Evolutionary conservation across 2,797 vertebrate genomes (phyloP).

Genomic region (Phaenicophaeus curvirostris): DNA sequence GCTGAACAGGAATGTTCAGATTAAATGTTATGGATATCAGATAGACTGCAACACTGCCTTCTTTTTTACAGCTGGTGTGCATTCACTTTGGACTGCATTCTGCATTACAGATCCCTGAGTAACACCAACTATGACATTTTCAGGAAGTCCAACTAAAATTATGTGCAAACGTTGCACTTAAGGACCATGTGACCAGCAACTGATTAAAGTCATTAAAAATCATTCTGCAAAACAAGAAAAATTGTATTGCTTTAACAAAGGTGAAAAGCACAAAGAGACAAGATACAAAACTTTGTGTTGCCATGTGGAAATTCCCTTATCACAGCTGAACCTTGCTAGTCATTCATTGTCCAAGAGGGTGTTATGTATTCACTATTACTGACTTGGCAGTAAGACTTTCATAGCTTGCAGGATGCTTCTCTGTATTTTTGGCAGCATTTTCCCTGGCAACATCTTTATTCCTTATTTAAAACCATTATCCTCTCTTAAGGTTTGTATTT

Average conservation of each 20-base stretch:
- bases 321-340: neutral
- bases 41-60: neutral
- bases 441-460: neutral
- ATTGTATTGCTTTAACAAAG: neutral
- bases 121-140: neutral
- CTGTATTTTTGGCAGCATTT: neutral
- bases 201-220: neutral
- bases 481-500: neutral
- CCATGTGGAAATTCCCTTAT: neutral
- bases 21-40: conserved; percentile 57
- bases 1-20: conserved; percentile 36
- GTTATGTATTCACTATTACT: neutral
- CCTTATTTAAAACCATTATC: neutral
- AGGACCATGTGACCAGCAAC: neutral
- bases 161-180: neutral
- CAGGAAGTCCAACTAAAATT: neutral
- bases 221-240: neutral
- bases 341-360: neutral
- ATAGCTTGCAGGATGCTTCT: neutral
- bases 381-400: neutral
- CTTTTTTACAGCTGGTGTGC: conserved; percentile 1
- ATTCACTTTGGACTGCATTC: neutral
- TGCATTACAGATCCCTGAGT: neutral
- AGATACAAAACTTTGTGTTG: neutral
- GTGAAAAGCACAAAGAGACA: neutral